These are phyloP conservation scores for Hippocampus barbouri DNA, from an alignment of 2,113 vertebrate genomes.

Conservation along the genomic window DNA sequence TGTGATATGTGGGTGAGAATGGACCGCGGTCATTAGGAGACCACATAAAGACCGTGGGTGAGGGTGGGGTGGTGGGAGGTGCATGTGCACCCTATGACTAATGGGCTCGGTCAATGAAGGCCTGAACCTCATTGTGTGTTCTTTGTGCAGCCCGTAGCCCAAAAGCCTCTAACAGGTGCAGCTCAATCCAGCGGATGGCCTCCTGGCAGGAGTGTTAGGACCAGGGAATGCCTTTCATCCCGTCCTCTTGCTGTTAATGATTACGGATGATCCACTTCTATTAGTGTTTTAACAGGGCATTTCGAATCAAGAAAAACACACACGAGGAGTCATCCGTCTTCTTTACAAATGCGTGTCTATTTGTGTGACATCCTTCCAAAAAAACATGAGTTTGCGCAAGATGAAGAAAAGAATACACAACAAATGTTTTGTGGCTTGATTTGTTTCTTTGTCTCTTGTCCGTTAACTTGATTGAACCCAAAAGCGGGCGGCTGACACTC, in stretches of 20 bases:
- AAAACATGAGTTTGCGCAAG: slow-evolving; percentile 30
- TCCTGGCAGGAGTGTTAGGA: slow-evolving; percentile 56
- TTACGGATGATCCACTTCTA: slow-evolving; percentile 42
- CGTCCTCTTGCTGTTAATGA: slow-evolving; percentile 55
- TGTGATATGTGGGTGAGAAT: slow-evolving; percentile 70
- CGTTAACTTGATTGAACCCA: slow-evolving; percentile 76
- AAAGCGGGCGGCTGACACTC: slow-evolving; percentile 73
- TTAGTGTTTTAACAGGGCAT: slow-evolving; percentile 15
- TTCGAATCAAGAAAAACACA: neutral
- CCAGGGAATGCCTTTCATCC: slow-evolving; percentile 63
- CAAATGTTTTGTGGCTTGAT: slow-evolving; percentile 35
- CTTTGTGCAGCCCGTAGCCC: slow-evolving; percentile 75
- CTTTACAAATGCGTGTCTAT: slow-evolving; percentile 15
- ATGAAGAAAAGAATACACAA: slow-evolving; percentile 41
- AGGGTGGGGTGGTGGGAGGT: slow-evolving; percentile 64
- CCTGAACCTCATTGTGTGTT: slow-evolving; percentile 75
- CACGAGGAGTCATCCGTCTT: neutral
- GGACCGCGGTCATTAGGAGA: slow-evolving; percentile 61
- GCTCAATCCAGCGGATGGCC: slow-evolving; percentile 64
- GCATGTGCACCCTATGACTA: slow-evolving; percentile 79
- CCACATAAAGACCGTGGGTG: slow-evolving; percentile 58
- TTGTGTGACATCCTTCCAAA: slow-evolving; percentile 12
- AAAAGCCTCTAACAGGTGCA: slow-evolving; percentile 76
- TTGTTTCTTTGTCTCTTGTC: slow-evolving; percentile 59
- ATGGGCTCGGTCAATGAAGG: slow-evolving; percentile 76